Conservation (phyloP, 35 echinoderm and acorn worm genomes). For the Strongylocentrotus purpuratus region DNA sequence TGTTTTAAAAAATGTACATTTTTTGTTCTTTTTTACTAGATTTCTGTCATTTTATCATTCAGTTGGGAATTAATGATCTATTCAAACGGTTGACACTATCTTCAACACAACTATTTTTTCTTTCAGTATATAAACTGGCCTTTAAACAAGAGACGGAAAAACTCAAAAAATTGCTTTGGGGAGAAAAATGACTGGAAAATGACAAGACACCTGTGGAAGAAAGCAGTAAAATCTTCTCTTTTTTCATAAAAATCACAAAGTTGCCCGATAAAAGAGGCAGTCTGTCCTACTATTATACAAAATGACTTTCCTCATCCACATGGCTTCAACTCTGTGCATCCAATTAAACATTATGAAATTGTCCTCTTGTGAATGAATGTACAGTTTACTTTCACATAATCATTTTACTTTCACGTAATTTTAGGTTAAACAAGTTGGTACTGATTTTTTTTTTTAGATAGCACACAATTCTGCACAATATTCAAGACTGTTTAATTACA, state of each 20-base stretch:
- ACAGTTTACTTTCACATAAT: background rate
- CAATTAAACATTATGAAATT: background rate
- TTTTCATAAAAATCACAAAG: slow-evolving; percentile 22
- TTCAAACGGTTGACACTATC: background rate
- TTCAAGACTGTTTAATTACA: background rate
- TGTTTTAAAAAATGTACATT: too few relatives aligned
- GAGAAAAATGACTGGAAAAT: slow-evolving; percentile 40
- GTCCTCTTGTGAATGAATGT: background rate
- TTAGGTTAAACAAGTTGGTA: background rate
- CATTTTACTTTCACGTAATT: background rate
- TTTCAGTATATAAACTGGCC: background rate
- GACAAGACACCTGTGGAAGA: slow-evolving; percentile 53
- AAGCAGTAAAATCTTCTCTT: background rate
- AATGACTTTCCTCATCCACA: background rate
- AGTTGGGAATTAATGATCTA: background rate
- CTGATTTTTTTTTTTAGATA: background rate
- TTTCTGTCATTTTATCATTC: background rate
- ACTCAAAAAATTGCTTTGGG: background rate
- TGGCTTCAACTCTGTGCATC: background rate
- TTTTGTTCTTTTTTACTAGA: background rate
- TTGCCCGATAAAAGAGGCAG: background rate
- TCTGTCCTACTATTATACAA: slow-evolving; percentile 2
- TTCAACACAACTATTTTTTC: background rate
- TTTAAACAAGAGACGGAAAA: background rate
- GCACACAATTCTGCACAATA: slow-evolving; percentile 39